Base-by-base conservation (phyloP, 2,113 vertebrate species). In the Ptilorrhoa leucosticta region DNA sequence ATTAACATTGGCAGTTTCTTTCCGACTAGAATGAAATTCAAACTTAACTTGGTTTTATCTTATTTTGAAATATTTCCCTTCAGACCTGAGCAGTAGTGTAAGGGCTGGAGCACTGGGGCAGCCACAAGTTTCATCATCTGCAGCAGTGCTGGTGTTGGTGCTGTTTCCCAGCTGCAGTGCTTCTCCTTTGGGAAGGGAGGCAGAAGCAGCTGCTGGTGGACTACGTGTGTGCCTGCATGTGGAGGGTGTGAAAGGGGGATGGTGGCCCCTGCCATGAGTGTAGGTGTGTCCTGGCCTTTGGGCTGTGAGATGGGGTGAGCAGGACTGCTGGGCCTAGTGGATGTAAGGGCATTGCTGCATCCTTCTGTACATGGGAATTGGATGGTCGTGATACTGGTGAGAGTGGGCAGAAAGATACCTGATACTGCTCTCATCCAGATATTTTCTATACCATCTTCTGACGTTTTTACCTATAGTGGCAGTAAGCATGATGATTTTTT, bases 171-270 rank as follows among this genome's bases (percentile, higher is more conserved):
- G 0, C 15, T 89, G 33, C 14, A 37, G 11, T 39, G 35, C 9
- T 44, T 50, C 28, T 64, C 18, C 16, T 37, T 28, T 75, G 53
- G 28, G 30, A 66, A 53, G 20, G 13, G 26, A 82, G 15, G 16
- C 2, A 2, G 65, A 53, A 71, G 31, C 30, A 70, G 51, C 35
- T 90, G 42, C 13, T 47, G 18, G 19, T 18, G 27, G 26, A 1
- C 14, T 51, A 1, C 0, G 0, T n/a, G 10, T 50, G 33, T 30
- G 35, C 0, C 2, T 56, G n/a, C 20, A 2, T 2, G 8, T 40
- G 54, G 20, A 83, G 12, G 15, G 8, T 2, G 3, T 64, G 45
- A 33, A 35, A 16, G 8, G 15, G 6, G 13, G 2, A 1, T 16
- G 69, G 45, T 30, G 45, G 40, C 8, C 16, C 20, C 17, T 78